These are phyloP conservation scores for Prionace glauca DNA, from an alignment of 2,797 vertebrate genomes.

Conservation along the genomic window DNA sequence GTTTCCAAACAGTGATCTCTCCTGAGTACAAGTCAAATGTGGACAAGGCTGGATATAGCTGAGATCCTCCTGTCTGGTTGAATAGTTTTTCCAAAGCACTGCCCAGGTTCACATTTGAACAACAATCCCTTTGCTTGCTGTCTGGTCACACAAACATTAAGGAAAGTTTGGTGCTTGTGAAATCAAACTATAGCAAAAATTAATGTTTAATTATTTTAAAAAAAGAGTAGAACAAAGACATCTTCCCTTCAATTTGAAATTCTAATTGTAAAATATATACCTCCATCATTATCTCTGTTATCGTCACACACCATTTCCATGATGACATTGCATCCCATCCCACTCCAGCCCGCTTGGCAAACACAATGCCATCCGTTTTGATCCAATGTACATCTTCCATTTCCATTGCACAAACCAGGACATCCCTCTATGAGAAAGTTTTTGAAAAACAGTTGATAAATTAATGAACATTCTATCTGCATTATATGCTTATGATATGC, in stretches of 20 bases:
- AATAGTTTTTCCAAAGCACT: background rate
- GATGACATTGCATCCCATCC: constrained; percentile 85
- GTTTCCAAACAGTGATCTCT: background rate
- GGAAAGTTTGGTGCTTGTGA: background rate
- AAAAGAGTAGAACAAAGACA: background rate
- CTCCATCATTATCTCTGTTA: constrained; percentile 92
- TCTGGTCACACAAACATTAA: background rate
- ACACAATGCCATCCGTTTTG: constrained; percentile 96
- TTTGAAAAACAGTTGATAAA: background rate
- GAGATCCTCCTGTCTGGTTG: background rate
- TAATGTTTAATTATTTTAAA: background rate
- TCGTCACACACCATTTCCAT: constrained; percentile 98
- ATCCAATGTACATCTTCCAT: constrained; percentile 90
- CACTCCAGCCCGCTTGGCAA: constrained; percentile 95
- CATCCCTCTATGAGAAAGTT: constrained; percentile 73
- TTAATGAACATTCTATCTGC: background rate
- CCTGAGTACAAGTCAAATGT: background rate
- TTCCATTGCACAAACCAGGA: constrained; percentile 89
- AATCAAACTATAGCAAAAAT: background rate
- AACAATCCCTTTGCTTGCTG: background rate
- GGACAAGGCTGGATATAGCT: background rate
- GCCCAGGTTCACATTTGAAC: background rate
- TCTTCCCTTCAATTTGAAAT: background rate
- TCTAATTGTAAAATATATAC: constrained; percentile 52
- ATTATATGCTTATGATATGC: background rate